Evolutionary conservation across 1,140 invertebrate species (phyloP).

Genomic region (Lepidurus apus): DNA sequence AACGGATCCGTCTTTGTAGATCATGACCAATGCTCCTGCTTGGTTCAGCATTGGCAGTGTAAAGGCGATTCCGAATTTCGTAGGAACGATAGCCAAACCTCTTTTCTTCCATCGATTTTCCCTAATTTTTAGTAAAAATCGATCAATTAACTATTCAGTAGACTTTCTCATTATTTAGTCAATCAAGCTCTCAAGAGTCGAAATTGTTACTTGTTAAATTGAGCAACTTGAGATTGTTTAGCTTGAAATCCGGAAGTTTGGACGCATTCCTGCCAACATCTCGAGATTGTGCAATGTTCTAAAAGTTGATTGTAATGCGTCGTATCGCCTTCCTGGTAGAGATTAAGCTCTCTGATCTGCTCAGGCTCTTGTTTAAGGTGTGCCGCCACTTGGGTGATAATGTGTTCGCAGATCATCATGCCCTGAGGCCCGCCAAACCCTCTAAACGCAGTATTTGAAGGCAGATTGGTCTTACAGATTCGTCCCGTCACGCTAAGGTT

Average conservation of each 20-base stretch:
- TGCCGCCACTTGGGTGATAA: constrained; percentile 68
- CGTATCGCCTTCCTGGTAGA: constrained; percentile 70
- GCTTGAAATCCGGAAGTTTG: constrained; percentile 59
- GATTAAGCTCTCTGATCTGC: constrained; percentile 61
- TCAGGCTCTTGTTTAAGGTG: constrained; percentile 57
- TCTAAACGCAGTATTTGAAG: constrained; percentile 83
- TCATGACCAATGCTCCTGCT: constrained; percentile 76
- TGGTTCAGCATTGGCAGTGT: constrained; percentile 76
- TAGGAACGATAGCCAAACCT: constrained; percentile 78
- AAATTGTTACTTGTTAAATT: constrained; percentile 63
- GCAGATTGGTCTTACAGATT: constrained; percentile 75
- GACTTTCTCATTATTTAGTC: background rate
- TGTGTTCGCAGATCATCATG: constrained; percentile 75
- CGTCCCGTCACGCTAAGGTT: constrained; percentile 60
- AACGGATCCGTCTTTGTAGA: constrained; percentile 88
- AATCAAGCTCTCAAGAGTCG: background rate
- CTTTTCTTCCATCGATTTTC: constrained; percentile 80
- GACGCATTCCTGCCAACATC: constrained; percentile 79
- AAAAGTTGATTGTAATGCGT: constrained; percentile 76
- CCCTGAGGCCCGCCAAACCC: constrained; percentile 86
- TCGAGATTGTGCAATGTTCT: constrained; percentile 64
- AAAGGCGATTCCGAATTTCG: constrained; percentile 86
- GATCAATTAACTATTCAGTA: background rate
- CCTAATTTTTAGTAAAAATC: constrained; percentile 47
- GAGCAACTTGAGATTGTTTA: constrained; percentile 55